Evolutionary conservation across 2,113 vertebrate species (phyloP).

Genomic region (Periophthalmodon schlosseri): DNA sequence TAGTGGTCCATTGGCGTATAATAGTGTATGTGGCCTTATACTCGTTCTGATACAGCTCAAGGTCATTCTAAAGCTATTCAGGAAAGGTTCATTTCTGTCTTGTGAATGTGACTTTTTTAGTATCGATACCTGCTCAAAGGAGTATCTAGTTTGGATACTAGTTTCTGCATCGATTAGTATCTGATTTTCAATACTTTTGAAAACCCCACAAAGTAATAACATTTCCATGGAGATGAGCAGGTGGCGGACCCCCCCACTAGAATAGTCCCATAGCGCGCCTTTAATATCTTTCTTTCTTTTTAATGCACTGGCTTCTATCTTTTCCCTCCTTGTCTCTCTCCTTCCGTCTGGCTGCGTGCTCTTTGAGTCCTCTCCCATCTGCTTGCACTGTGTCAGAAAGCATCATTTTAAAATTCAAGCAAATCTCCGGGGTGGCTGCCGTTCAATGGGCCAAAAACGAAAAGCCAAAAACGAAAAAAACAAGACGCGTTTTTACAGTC

Average conservation of each 20-base stretch:
- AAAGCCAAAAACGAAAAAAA: slow-evolving; percentile 33
- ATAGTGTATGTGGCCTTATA: no score
- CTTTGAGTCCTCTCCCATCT: slow-evolving; percentile 48
- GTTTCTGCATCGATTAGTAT: no score
- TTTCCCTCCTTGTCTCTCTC: background rate
- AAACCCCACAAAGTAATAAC: no score
- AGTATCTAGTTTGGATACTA: no score
- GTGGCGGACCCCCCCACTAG: background rate
- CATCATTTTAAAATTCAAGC: slow-evolving; percentile 46
- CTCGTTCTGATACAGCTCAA: no score
- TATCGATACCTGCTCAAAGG: no score
- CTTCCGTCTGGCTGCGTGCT: slow-evolving; percentile 31
- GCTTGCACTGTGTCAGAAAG: slow-evolving; percentile 50
- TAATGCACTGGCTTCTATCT: background rate
- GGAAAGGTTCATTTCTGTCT: no score
- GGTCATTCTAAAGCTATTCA: no score
- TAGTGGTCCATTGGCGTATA: no score
- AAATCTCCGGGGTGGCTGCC: slow-evolving; percentile 39
- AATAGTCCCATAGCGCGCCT: background rate
- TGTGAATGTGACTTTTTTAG: no score
- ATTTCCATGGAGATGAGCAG: no score
- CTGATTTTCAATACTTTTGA: no score
- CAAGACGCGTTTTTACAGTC: slow-evolving; percentile 34
- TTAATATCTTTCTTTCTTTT: slow-evolving; percentile 11
- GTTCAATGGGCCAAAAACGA: slow-evolving; percentile 45